Conservation (phyloP, 2,113 vertebrate species). For the Carlito syrichta region DNA sequence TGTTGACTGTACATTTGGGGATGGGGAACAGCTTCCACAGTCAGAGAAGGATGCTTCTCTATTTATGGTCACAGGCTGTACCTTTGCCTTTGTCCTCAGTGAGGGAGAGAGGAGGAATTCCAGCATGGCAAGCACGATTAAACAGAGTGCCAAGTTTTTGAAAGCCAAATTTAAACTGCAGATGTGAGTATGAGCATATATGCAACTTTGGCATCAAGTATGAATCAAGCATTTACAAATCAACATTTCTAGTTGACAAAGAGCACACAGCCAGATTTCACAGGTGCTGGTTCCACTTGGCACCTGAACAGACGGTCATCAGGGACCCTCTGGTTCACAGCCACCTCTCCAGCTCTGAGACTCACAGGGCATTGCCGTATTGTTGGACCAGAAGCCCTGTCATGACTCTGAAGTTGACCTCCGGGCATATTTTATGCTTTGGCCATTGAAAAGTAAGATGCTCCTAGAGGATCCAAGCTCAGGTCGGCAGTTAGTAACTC, state of each 20-base stretch:
- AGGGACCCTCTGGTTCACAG: neutral
- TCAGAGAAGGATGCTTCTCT: neutral
- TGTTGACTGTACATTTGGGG: neutral
- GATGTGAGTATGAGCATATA: neutral
- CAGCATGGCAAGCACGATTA: rapidly evolving
- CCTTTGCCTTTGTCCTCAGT: too few relatives aligned
- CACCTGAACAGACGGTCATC: conserved; percentile 19
- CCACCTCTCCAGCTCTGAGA: neutral
- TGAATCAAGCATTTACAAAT: conserved; percentile 35
- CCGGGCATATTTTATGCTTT: neutral
- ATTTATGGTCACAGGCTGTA: rapidly evolving
- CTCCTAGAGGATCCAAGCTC: neutral
- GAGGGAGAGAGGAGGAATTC: rapidly evolving
- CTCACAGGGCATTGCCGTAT: neutral
- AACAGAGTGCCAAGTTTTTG: neutral
- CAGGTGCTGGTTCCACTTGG: conserved; percentile 57
- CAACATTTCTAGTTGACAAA: conserved; percentile 21
- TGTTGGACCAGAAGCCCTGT: neutral
- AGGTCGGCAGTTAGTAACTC: neutral
- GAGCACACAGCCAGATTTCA: conserved; percentile 42
- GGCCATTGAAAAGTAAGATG: neutral
- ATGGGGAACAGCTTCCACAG: too few relatives aligned
- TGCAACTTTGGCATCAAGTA: conserved; percentile 32
- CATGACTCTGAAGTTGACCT: neutral
- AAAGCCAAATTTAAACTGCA: neutral